Percentiles rank a stretch among this genome's conserved stretches.
phyloP scores from a whole-genome alignment of 1,140 invertebrate species.

The Drosophila mayri region DNA sequence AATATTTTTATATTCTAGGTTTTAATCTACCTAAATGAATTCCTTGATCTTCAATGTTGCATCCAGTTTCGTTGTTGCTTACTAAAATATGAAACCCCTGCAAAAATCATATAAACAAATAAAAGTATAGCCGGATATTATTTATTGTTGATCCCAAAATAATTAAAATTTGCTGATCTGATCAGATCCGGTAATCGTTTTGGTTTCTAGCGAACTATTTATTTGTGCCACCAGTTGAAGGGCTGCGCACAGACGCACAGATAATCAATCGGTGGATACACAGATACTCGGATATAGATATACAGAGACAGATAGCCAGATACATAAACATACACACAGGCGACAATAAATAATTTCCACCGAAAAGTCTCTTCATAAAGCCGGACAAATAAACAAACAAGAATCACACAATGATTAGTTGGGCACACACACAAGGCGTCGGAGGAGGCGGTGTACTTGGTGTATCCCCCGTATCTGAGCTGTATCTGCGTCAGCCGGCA shows the following conservation, averaged over 20 bases:
- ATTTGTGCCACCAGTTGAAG: conserved; percentile 18
- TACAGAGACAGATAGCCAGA: conserved; percentile 9
- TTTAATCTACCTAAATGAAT: background rate
- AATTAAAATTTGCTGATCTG: conserved; percentile 23
- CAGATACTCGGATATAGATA: conserved; percentile 32
- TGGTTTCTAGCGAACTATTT: conserved; percentile 30
- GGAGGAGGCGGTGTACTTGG: conserved; percentile 19
- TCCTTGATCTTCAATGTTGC: background rate
- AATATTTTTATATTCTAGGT: background rate
- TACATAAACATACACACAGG: conserved; percentile 34
- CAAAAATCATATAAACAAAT: background rate
- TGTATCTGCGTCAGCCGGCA: conserved; percentile 25
- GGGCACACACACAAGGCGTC: conserved; percentile 41
- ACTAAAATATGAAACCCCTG: background rate
- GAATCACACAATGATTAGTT: conserved; percentile 77
- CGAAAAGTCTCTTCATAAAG: conserved; percentile 64
- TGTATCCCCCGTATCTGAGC: conserved; percentile 21
- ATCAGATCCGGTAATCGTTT: conserved; percentile 10
- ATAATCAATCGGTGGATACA: no score
- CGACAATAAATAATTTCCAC: conserved; percentile 68
- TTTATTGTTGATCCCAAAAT: conserved; percentile 1
- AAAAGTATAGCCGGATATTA: background rate
- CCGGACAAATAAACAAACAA: conserved; percentile 66
- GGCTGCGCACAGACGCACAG: background rate
- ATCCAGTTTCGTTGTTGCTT: background rate